Conservation (phyloP, 2,113 vertebrate species). For the Oceanodroma tethys region DNA sequence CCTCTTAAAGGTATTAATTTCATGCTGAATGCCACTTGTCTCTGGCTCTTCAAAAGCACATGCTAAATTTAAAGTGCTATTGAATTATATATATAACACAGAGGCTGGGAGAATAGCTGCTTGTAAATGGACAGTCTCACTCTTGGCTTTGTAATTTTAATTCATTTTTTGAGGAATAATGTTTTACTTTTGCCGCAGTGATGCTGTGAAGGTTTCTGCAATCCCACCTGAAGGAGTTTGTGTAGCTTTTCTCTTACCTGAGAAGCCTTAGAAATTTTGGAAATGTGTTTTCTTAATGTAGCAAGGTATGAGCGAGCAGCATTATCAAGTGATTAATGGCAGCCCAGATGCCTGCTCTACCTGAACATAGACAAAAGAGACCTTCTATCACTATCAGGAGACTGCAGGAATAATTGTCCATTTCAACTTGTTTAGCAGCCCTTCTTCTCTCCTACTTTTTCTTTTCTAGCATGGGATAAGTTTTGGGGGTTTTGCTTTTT, state of each 20-base stretch:
- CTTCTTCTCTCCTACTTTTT: background rate
- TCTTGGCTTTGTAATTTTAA: background rate
- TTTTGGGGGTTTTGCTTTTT: background rate
- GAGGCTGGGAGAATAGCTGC: background rate
- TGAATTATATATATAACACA: background rate
- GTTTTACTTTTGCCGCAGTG: rapidly evolving
- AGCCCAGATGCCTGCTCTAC: background rate
- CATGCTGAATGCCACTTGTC: constrained; percentile 11
- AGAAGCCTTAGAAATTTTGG: background rate
- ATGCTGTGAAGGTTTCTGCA: background rate
- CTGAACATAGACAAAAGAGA: background rate
- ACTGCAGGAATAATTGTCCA: background rate
- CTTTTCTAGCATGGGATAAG: background rate
- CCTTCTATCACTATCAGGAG: background rate
- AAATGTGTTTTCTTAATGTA: background rate
- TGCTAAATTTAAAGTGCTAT: constrained; percentile 26
- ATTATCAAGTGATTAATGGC: background rate
- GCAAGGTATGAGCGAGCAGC: background rate
- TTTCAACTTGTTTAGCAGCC: background rate
- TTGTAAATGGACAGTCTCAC: background rate
- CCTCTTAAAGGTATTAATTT: constrained; percentile 45
- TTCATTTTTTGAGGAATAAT: background rate
- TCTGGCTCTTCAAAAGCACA: background rate
- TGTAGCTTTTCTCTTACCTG: background rate
- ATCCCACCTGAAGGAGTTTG: background rate